Base-by-base conservation (phyloP, 1,140 invertebrate genomes). In the Asbolus verrucosus region DNA sequence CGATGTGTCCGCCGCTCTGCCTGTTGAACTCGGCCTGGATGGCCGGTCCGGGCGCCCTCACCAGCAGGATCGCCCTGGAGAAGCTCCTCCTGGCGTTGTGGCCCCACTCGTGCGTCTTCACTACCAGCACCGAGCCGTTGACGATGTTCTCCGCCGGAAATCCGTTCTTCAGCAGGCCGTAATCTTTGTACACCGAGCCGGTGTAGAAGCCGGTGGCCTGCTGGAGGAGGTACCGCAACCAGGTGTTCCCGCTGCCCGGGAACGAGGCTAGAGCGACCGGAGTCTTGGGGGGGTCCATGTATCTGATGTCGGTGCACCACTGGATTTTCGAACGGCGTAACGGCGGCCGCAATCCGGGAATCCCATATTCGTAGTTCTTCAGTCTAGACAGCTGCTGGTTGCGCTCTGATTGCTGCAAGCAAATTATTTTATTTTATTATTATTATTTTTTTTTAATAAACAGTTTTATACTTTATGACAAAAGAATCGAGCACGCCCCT, bases 21-120 rank as follows among this genome's bases (percentile, higher is more conserved):
- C 90, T 79, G 82, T 92, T 91, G 77, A 91, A 91, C 80, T 91
- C 90, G 9, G 89, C 89, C 68, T 88, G 84, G 66, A 93, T 91
- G 1, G 90, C 88, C 75, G 89, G 84, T 67, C 86, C 87, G 11
- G 92, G 91, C 68, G 90, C 87, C 24, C 92, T 82, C 8, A 93
- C 86, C 21, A 93, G 78, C 11, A 93, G 79, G 36, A 93, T 84
- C 1, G 90, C 90, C 68, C 87, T 87, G 30, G 84, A 81, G 78
- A 91, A 93, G 11, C 83, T 84, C 14, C 81, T 78, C 59, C 86
- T 80, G 0, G 89, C 87, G 15, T 80, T 75, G 6, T 84, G 79
- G 9, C 91, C 91, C 80, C 85, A 89, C 77, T 92, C 90, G 81
- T 94, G 92, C 0, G 92, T 94, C 82, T 94, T 94, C 8, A 94